Evolutionary conservation across 2,113 vertebrate genomes (phyloP).

Genomic region (Petroica traversi): DNA sequence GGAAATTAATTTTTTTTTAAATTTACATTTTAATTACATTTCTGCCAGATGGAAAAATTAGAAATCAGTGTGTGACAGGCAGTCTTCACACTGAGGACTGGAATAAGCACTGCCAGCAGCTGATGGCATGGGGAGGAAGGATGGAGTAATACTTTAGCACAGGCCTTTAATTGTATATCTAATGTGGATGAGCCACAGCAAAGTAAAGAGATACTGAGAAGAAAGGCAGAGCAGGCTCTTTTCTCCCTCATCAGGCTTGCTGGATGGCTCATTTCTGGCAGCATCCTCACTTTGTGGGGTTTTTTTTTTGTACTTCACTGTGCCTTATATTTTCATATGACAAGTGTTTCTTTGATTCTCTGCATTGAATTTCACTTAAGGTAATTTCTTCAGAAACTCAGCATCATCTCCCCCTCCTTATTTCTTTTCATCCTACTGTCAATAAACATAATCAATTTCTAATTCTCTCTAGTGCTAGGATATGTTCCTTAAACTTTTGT

Average conservation of each 20-base stretch:
- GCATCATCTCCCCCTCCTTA: neutral
- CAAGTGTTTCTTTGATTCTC: neutral
- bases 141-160: neutral
- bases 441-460: conserved; percentile 14
- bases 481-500: neutral
- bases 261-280: neutral
- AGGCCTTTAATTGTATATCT: neutral
- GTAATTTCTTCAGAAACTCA: conserved; percentile 7
- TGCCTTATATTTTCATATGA: neutral
- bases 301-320: neutral
- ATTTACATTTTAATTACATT: conserved; percentile 58
- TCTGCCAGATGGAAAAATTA: conserved; percentile 30
- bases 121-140: neutral
- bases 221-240: neutral
- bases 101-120: neutral
- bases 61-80: neutral
- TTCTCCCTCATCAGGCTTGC: neutral
- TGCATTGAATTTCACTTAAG: conserved; percentile 48
- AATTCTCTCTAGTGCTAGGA: neutral
- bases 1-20: neutral
- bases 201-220: neutral
- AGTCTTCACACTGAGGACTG: neutral
- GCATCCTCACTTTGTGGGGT: neutral
- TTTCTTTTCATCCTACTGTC: neutral
- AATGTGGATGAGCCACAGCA: neutral